Evolutionary conservation across 2,888 invertebrate species (phyloP).

Genomic region (Pseudococcus jackbeardsleyi): DNA sequence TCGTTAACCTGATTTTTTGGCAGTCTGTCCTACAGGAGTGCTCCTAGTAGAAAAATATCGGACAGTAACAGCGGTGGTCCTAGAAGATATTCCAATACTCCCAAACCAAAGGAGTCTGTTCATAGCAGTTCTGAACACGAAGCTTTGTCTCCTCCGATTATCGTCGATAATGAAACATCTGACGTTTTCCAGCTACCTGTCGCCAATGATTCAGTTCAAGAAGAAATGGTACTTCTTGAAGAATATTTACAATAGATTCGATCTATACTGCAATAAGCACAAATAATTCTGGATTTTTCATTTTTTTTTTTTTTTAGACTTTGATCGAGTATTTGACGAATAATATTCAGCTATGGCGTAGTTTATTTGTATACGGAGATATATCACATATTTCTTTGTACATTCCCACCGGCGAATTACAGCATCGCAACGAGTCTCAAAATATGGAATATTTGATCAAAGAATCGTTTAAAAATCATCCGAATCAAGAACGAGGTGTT

Average conservation of each 20-base stretch:
- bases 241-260: not conserved
- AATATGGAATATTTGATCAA: constrained; percentile 33
- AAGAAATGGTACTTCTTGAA: constrained; percentile 26
- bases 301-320: constrained; percentile 25
- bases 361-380: constrained; percentile 47
- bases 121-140: constrained; percentile 72
- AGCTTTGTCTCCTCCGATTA: constrained; percentile 62
- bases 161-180: constrained; percentile 46
- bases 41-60: constrained; percentile 67
- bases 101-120: constrained; percentile 72
- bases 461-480: constrained; percentile 12
- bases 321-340: constrained; percentile 34
- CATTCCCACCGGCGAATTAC: constrained; percentile 36
- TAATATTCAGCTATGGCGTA: constrained; percentile 42
- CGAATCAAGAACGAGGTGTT: not conserved
- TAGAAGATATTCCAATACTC: constrained; percentile 69
- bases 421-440: not conserved
- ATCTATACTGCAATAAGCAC: no score
- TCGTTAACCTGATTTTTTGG: not conserved
- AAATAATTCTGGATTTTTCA: not conserved
- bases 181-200: constrained; percentile 55
- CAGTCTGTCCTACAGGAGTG: constrained; percentile 60
- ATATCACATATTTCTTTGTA: constrained; percentile 47
- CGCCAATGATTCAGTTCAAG: not conserved
- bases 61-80: constrained; percentile 67